Evolutionary conservation across 2,888 invertebrate genomes (phyloP).

Genomic region (Tetragonula carbonaria): DNA sequence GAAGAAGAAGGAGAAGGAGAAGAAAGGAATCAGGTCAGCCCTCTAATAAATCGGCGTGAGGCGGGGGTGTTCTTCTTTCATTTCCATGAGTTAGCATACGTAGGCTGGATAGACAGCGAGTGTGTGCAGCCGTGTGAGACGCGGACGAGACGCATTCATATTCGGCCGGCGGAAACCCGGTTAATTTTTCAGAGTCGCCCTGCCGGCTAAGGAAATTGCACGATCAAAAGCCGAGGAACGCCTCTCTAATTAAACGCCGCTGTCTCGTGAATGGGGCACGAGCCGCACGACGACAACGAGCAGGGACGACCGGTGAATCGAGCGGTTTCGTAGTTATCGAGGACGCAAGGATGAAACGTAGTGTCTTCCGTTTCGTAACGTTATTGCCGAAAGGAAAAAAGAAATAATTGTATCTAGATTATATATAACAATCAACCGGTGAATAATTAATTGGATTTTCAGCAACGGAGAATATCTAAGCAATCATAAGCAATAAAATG

Average conservation of each 20-base stretch:
- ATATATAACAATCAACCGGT: too few species aligned
- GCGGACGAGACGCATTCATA: slow-evolving; percentile 20
- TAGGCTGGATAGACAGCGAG: not conserved
- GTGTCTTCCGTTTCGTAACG: too few species aligned
- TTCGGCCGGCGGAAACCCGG: slow-evolving; percentile 11
- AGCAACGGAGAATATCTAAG: too few species aligned
- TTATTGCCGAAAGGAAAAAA: too few species aligned
- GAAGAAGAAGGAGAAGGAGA: slow-evolving; percentile 13
- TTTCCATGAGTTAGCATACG: slow-evolving; percentile 26
- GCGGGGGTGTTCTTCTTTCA: slow-evolving; percentile 3
- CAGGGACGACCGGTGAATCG: too few species aligned
- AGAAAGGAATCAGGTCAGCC: slow-evolving; percentile 33
- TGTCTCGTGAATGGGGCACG: not conserved
- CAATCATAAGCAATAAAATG: too few species aligned
- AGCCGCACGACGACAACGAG: too few species aligned
- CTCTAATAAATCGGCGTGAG: slow-evolving; percentile 25
- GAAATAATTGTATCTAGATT: too few species aligned
- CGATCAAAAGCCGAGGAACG: slow-evolving; percentile 27
- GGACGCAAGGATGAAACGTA: too few species aligned
- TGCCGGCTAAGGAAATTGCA: slow-evolving; percentile 22
- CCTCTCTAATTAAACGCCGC: slow-evolving; percentile 28
- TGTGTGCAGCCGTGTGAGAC: not conserved
- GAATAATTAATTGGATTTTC: too few species aligned
- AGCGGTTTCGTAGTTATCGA: not conserved
- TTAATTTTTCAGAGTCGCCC: slow-evolving; percentile 32